Conservation (phyloP, 2,888 invertebrate genomes). For the Rhyacophila evoluta region DNA sequence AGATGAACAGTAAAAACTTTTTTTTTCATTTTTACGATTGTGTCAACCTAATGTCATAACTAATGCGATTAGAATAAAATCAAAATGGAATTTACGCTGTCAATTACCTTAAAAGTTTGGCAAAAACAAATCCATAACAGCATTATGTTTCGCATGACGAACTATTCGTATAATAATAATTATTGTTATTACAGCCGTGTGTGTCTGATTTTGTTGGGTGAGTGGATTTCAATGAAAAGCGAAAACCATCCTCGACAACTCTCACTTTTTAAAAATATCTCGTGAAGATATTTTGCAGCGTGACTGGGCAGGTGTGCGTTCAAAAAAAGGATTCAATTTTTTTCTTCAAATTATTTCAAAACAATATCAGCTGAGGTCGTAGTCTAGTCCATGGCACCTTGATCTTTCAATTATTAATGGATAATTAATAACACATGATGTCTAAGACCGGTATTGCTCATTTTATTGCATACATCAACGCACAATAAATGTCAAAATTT, state of each 20-base stretch:
- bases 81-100: no score
- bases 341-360: neutral
- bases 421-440: slow-evolving; percentile 3
- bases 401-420: neutral
- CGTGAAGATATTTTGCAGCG: neutral
- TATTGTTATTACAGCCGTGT: no score
- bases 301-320: neutral
- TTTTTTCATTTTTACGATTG: no score
- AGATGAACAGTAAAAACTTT: no score
- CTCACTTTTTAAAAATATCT: slow-evolving; percentile 30
- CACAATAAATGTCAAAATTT: neutral
- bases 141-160: neutral
- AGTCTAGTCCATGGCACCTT: neutral
- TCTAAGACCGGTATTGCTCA: neutral
- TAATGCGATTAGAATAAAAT: no score
- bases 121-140: no score
- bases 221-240: slow-evolving; percentile 31
- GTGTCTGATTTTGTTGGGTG: neutral
- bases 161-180: neutral
- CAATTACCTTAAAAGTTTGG: no score
- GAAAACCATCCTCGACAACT: slow-evolving; percentile 30
- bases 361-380: neutral
- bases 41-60: no score
- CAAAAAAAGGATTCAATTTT: neutral
- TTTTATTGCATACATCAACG: neutral